A percentile compares a stretch with the other conserved stretches of the same genome.
Evolutionary conservation across 2,113 vertebrate species (phyloP).

Genomic region (Emydocephalus ijimae): DNA sequence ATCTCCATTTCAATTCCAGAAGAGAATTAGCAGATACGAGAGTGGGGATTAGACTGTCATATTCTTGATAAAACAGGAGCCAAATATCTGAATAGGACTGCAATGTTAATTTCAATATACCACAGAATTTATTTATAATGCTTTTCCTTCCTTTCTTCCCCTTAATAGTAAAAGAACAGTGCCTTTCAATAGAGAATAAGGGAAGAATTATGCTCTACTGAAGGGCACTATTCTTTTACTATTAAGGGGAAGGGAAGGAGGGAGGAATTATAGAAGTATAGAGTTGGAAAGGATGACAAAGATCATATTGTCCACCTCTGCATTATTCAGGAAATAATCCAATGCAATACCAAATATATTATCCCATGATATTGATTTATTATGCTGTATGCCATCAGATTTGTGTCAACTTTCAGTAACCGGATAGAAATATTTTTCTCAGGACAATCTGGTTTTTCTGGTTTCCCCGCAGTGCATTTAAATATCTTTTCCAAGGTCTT

Average conservation of each 20-base stretch:
- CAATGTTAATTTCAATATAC: background rate
- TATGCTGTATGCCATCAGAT: background rate
- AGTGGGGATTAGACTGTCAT: background rate
- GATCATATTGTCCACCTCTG: background rate
- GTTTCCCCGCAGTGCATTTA: background rate
- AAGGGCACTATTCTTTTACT: background rate
- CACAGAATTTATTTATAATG: background rate
- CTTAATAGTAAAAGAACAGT: background rate
- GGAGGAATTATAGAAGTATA: background rate
- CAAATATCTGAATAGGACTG: background rate
- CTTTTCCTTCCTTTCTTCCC: background rate
- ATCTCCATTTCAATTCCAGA: background rate
- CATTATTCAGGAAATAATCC: background rate
- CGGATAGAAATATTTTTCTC: background rate
- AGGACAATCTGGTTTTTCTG: background rate
- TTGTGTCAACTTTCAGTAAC: background rate
- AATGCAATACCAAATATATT: background rate
- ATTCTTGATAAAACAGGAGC: background rate
- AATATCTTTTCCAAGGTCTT: background rate
- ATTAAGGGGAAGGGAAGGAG: background rate
- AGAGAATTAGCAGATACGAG: background rate
- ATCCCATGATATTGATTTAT: background rate
- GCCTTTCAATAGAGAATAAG: background rate
- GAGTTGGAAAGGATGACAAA: background rate
- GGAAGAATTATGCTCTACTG: background rate